A percentile compares a stretch with the other conserved stretches of the same genome.
These are phyloP conservation scores for Kryphioiulus occultus DNA, from an alignment of 2,888 invertebrate species.

Conservation along the genomic window DNA sequence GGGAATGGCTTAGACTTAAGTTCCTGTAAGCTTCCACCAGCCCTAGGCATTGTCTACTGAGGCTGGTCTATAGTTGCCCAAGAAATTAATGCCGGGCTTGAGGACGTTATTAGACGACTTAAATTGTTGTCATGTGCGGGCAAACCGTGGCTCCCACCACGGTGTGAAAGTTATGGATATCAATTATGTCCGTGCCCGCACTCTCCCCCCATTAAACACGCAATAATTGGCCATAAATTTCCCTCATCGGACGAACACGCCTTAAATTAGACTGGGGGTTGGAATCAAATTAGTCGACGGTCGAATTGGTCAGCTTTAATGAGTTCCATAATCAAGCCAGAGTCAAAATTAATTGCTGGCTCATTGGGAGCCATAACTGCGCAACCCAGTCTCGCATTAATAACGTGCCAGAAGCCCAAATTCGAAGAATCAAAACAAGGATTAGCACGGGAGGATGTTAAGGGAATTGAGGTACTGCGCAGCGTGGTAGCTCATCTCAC, in stretches of 20 bases:
- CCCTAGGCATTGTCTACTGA: background rate
- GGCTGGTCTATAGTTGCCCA: background rate
- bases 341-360: background rate
- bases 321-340: conserved; percentile 15
- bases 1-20: background rate
- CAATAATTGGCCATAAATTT: conserved; percentile 15
- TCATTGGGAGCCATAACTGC: conserved; percentile 7
- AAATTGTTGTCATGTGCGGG: conserved; percentile 15
- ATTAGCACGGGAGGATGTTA: background rate
- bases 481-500: background rate
- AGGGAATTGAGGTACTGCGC: background rate
- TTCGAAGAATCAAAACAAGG: background rate
- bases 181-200: conserved; percentile 13
- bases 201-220: conserved; percentile 23
- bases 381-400: conserved; percentile 10
- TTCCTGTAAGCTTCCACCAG: background rate
- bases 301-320: conserved; percentile 23
- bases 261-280: conserved; percentile 16
- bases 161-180: conserved; percentile 12
- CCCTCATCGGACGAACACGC: background rate
- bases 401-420: background rate
- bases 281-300: conserved; percentile 23
- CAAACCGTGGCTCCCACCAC: background rate
- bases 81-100: conserved; percentile 21
- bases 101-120: conserved; percentile 14